A percentile compares a stretch with the other conserved stretches of the same genome.
Evolutionary conservation across 2,113 vertebrate genomes (phyloP).

Genomic region (Isurus oxyrinchus): DNA sequence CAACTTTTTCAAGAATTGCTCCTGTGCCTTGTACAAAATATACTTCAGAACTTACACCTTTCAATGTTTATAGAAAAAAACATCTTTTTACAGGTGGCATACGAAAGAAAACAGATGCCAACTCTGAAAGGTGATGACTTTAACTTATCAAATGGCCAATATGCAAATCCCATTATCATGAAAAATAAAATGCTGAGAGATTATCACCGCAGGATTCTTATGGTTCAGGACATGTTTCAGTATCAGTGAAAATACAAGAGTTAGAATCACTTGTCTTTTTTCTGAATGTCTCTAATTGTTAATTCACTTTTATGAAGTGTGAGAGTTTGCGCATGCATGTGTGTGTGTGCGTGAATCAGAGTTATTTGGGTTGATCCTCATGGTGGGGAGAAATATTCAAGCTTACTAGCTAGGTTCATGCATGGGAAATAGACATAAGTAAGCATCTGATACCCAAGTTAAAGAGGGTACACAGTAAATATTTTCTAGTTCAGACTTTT

Average conservation of each 20-base stretch:
- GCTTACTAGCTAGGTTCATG: neutral
- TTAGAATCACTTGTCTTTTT: neutral
- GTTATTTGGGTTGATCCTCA: neutral
- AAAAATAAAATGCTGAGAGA: neutral
- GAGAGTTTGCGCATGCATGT: neutral
- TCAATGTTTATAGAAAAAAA: neutral
- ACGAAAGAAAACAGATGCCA: neutral
- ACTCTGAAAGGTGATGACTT: neutral
- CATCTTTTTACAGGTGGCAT: neutral
- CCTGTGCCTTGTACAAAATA: neutral
- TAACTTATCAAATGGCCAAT: neutral
- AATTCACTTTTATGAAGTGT: neutral
- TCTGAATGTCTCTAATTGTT: neutral
- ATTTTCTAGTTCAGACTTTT: neutral
- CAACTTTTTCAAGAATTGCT: neutral
- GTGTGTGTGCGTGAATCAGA: neutral
- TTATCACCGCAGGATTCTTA: neutral
- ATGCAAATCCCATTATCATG: neutral
- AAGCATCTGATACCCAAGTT: neutral
- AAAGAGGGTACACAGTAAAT: neutral
- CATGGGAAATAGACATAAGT: neutral
- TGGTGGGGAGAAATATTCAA: neutral
- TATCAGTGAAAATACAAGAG: neutral
- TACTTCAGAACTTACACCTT: neutral
- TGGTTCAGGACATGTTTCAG: neutral